phyloP scores from a whole-genome alignment of 2,888 invertebrate genomes.

The Drosophila vallismaia region DNA sequence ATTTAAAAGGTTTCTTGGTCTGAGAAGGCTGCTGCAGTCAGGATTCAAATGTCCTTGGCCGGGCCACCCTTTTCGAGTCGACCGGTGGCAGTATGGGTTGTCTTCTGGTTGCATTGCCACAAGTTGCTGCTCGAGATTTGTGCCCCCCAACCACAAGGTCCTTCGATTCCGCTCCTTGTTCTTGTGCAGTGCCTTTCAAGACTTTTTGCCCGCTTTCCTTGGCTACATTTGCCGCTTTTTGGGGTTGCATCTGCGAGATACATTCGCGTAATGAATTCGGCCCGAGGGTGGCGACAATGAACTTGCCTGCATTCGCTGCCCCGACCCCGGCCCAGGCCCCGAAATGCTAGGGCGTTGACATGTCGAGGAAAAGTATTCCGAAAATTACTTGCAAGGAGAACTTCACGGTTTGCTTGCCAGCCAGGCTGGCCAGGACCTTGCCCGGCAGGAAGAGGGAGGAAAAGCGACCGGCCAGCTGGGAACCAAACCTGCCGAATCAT shows the following conservation, averaged over 20 bases:
- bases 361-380: constrained; percentile 30
- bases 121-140: constrained; percentile 55
- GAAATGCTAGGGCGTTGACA: constrained; percentile 40
- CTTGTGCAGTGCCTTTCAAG: constrained; percentile 64
- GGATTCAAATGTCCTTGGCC: constrained; percentile 53
- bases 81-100: constrained; percentile 51
- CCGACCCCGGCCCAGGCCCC: constrained; percentile 23
- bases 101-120: constrained; percentile 72
- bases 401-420: constrained; percentile 62
- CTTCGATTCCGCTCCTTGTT: constrained; percentile 30
- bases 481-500: constrained; percentile 53
- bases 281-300: constrained; percentile 63
- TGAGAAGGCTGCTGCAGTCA: constrained; percentile 51
- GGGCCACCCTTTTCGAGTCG: constrained; percentile 48
- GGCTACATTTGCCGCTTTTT: constrained; percentile 55
- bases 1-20: constrained; percentile 2
- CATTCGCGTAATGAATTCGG: constrained; percentile 66
- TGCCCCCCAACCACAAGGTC: constrained; percentile 4
- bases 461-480: constrained; percentile 43
- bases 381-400: constrained; percentile 32
- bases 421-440: constrained; percentile 45
- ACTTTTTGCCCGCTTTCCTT: constrained; percentile 53
- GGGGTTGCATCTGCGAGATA: constrained; percentile 69
- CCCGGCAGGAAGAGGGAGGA: constrained; percentile 24
- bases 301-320: constrained; percentile 55